Base-by-base conservation (phyloP, 2,113 vertebrate genomes). In the Podarcis raffonei region DNA sequence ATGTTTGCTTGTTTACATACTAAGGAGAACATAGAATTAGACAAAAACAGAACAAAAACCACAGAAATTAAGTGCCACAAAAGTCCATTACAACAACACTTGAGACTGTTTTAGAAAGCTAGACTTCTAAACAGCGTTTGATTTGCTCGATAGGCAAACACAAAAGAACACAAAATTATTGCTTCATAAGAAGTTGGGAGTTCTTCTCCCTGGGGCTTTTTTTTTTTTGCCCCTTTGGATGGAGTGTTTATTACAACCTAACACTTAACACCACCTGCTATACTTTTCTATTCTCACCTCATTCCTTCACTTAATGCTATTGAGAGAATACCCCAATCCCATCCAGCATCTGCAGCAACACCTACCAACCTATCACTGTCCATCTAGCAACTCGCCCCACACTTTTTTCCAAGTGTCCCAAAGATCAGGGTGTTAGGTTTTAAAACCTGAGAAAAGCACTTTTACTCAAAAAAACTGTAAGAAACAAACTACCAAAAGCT, bases 11-110 rank as follows among this genome's bases (percentile, higher is more conserved):
- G n/a, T 30, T 87, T 65, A 66, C 30, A 37, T 39, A 39, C 25
- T 20, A 48, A 32, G 57, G 35, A 77, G 42, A 84, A 48, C 6
- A 1, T 3, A 57, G 12, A 25, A 18, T n/a, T 9, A 27, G 53
- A 74, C 23, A 62, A 65, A 11, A n/a, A 66, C 48, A 20, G 69
- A 3, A 13, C 4, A 23, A 11, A 39, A 20, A 57, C 69, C 3
- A 78, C 37, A 69, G 39, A 32, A 35, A 78, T 76, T 37, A 87
- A 92, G 75, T 87, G 86, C 79, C 83, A 48, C 15, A 57, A 27
- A 59, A 57, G 48, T 16, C 42, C 57, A 39, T 16, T 12, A 2
- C 39, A 82, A 91, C 48, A 69, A 77, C 32, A 32, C n/a, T 32
- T 69, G 30, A 48, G 35, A 7, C 20, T 25, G 37, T 22, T 83